Conservation (phyloP, 2,888 invertebrate genomes). For the Iphiclides podalirius region DNA sequence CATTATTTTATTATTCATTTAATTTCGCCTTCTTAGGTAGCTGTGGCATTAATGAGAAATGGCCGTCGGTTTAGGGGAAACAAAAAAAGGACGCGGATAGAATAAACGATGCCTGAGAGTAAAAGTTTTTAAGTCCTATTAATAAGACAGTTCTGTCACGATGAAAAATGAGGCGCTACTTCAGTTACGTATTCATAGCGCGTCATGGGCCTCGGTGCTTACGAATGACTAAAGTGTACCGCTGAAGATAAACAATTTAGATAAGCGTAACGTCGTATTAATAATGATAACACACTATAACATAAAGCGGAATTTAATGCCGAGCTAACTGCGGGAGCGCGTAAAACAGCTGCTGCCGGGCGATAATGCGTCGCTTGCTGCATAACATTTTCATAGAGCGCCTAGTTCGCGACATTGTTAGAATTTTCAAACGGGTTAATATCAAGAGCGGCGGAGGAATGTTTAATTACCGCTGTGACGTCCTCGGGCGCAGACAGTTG, state of each 20-base stretch:
- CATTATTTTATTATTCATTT: too few relatives aligned
- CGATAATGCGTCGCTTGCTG: conserved; percentile 31
- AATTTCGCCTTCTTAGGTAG: too few relatives aligned
- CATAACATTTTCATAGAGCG: conserved; percentile 50
- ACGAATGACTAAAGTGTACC: conserved; percentile 16
- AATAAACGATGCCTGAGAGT: conserved; percentile 18
- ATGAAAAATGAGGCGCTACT: conserved; percentile 23
- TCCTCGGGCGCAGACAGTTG: conserved; percentile 44
- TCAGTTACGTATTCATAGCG: conserved; percentile 15
- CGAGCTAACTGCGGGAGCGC: conserved; percentile 25
- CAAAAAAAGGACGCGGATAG: conserved; percentile 15
- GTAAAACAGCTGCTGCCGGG: conserved; percentile 26
- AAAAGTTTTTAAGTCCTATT: conserved; percentile 23
- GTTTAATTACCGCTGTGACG: conserved; percentile 69
- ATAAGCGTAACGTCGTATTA: neutral
- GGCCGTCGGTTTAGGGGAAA: conserved; percentile 6
- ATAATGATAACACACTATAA: conserved; percentile 5
- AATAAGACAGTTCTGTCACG: conserved; percentile 24
- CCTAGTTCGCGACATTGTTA: conserved; percentile 61
- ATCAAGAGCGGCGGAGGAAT: conserved; percentile 60
- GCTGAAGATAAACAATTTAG: conserved; percentile 13
- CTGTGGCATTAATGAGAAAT: conserved; percentile 12
- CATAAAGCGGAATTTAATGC: conserved; percentile 17
- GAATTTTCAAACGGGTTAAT: conserved; percentile 70
- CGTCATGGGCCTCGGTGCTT: conserved; percentile 15